A percentile compares a stretch with the other conserved stretches of the same genome.
These are phyloP conservation scores for Dynastes maya DNA, from an alignment of 2,888 invertebrate species.

Conservation along the genomic window DNA sequence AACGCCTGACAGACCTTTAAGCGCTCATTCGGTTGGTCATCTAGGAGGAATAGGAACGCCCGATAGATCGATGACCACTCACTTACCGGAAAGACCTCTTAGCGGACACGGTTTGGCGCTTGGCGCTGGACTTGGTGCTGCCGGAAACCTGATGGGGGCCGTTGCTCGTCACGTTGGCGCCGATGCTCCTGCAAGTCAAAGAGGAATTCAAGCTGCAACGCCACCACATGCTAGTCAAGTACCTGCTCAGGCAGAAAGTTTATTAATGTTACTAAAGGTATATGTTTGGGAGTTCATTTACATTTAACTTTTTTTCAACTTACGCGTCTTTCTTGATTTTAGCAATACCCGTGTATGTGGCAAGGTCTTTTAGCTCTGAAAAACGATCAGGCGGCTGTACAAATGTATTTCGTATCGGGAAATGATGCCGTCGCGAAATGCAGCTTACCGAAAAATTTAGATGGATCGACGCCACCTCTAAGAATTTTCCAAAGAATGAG, in stretches of 20 bases:
- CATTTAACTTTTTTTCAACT: slow-evolving; percentile 45
- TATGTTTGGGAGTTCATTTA: slow-evolving; percentile 54
- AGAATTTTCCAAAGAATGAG: slow-evolving; percentile 98
- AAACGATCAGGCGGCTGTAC: slow-evolving; percentile 97
- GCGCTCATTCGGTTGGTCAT: slow-evolving; percentile 57
- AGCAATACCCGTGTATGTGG: slow-evolving; percentile 98
- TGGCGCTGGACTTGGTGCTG: slow-evolving; percentile 68
- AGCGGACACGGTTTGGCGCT: slow-evolving; percentile 67
- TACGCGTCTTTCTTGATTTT: slow-evolving; percentile 63
- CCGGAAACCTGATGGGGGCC: slow-evolving; percentile 69
- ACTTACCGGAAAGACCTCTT: slow-evolving; percentile 62
- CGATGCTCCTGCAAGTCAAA: slow-evolving; percentile 72
- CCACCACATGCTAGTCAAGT: slow-evolving; percentile 86
- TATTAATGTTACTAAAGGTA: slow-evolving; percentile 84
- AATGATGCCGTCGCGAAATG: slow-evolving; percentile 91
- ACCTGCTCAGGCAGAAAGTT: slow-evolving; percentile 87
- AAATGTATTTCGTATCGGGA: slow-evolving; percentile 99
- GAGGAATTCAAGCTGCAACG: slow-evolving; percentile 73
- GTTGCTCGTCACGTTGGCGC: slow-evolving; percentile 70
- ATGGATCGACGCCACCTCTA: slow-evolving; percentile 88
- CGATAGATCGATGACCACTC: slow-evolving; percentile 62
- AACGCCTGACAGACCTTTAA: slow-evolving; percentile 60
- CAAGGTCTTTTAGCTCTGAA: slow-evolving; percentile 95
- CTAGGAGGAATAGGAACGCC: slow-evolving; percentile 53
- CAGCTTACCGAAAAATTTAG: slow-evolving; percentile 88